Base-by-base conservation (phyloP, 2,113 vertebrate species). In the Malurus elegans region DNA sequence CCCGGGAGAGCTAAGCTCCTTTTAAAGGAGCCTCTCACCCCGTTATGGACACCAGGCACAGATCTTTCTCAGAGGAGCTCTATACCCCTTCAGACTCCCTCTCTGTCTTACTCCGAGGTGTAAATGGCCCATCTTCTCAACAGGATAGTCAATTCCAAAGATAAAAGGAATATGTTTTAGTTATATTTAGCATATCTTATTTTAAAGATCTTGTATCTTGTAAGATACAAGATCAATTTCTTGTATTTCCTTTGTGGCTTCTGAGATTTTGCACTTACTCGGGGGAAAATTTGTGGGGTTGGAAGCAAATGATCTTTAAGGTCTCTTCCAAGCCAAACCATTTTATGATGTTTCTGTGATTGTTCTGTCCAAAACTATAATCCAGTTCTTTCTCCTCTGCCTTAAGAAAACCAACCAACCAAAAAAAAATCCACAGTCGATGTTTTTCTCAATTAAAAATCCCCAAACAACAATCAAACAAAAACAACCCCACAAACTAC, bases 11-110 rank as follows among this genome's bases (percentile, higher is more conserved):
- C n/a, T 3, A 34, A 29, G 70, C 36, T 74, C 15, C 79, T 26
- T 88, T 69, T 76, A 70, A 78, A 88, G 85, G 58, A 88, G 50
- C 19, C 36, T 34, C 45, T 50, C 38, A 7, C 18, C 18, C n/a
- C 1, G 5, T 4, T 70, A 34, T 40, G 67, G 67, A 24, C 47
- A 13, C 50, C 9, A 71, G 24, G 42, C 36, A 7, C 45, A 25
- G 4, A 45, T 50, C 18, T 16, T 31, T 45, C 38, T 72, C 53
- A 48, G 8, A 29, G 38, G 25, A 64, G 36, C 34, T 38, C 69
- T 50, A 8, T 6, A 25, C 14, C 12, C 1, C 0, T 34, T 45
- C 28, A 36, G 18, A 15, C 24, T 34, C 32, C 26, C 44, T 53
- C 21, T 13, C 7, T 56, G 23, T 53, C 72, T 57, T 83, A 4